Base-by-base conservation (phyloP, 2,113 vertebrate species). In the Petrocephalus zakoni region DNA sequence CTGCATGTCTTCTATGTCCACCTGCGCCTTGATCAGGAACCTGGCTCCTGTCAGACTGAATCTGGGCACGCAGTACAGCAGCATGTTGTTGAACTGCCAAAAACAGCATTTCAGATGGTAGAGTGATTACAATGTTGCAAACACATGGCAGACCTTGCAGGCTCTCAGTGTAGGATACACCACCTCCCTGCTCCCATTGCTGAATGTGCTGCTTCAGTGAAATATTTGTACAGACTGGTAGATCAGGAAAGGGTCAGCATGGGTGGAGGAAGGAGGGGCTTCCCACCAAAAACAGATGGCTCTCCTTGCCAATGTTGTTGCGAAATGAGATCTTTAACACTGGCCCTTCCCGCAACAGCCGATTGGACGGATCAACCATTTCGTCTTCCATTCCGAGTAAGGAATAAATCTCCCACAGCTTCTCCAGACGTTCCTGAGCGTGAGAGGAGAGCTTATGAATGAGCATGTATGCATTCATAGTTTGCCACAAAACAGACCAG, bases 41-140 rank as follows among this genome's bases (percentile, higher is more conserved):
- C 93, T 93, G 0, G 95, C 90, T 0, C 96, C 95, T 90, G 95
- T 92, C 90, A 96, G 95, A 90, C 96, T 95, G 90, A 96, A 94
- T 81, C 90, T 94, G 85, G 96, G 96, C 51, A 93, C 91, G 0
- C 96, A 96, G 93, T 94, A 96, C 0, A 96, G 94, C 89, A 96
- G 93, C 95, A 95, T 94, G 92, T 96, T 96, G 94, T 95, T 96
- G 92, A 96, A 96, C 96, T 96, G 92, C 22, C 29, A 58, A 25
- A 87, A 75, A 58, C 37, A 87, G 46, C 58, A 87, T 25, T 51
- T 22, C 21, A 51, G 42, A 34, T 11, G 25, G 10, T 2, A 78
- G 49, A 53, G 47, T 52, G 49, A 22, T 17, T 85, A 34, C 19
- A 22, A 53, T 34, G 21, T 22, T 85, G 25, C 11, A 55, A 8